Percentiles rank a stretch among this genome's conserved stretches.
phyloP scores from a whole-genome alignment of 2,888 invertebrate genomes.

The Anarsia innoxiella region DNA sequence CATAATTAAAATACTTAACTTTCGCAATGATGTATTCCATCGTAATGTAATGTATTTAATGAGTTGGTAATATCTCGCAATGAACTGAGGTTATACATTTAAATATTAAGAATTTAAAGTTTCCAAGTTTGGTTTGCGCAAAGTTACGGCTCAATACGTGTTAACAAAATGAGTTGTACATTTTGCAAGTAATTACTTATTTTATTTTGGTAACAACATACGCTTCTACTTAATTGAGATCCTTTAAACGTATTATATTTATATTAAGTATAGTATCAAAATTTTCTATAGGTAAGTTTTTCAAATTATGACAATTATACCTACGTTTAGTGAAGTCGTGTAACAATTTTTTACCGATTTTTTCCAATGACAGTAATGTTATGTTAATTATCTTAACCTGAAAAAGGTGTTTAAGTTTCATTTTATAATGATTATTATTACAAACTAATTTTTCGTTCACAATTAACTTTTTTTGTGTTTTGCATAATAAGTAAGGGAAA shows the following conservation, averaged over 20 bases:
- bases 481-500: conserved; percentile 67
- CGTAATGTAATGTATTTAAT: conserved; percentile 12
- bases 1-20: conserved; percentile 4
- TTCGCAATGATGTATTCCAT: conserved; percentile 18
- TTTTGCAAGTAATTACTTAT: conserved; percentile 37
- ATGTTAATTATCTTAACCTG: conserved; percentile 46
- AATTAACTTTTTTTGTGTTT: conserved; percentile 41
- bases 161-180: no score
- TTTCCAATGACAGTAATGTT: conserved; percentile 37
- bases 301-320: conserved; percentile 69
- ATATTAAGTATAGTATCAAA: conserved; percentile 67
- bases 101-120: conserved; percentile 36
- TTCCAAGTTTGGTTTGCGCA: conserved; percentile 35
- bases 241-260: conserved; percentile 71
- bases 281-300: conserved; percentile 52
- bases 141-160: no score
- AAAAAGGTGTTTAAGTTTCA: conserved; percentile 52
- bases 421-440: conserved; percentile 37
- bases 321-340: conserved; percentile 35
- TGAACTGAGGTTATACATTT: conserved; percentile 46
- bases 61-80: conserved; percentile 30
- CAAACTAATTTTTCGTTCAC: conserved; percentile 28
- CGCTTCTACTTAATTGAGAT: conserved; percentile 70
- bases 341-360: conserved; percentile 32
- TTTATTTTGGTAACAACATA: conserved; percentile 58